Percentiles rank a stretch among this genome's conserved stretches.
phyloP scores from a whole-genome alignment of 2,113 vertebrate species.

The Clupea harengus region DNA sequence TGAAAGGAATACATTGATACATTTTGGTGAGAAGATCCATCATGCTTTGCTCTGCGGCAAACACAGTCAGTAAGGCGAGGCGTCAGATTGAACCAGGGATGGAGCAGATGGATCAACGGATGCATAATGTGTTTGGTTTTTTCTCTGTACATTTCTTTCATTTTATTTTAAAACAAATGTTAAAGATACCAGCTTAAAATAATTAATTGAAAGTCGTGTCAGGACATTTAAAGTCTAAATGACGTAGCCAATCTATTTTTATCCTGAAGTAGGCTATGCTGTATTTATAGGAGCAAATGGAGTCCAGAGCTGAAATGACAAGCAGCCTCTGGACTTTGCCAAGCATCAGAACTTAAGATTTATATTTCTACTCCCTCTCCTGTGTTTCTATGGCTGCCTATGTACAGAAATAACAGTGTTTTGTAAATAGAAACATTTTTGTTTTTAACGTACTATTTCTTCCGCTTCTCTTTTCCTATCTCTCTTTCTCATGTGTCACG shows the following conservation, averaged over 20 bases:
- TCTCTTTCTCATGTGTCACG: conserved; percentile 43
- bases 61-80: neutral
- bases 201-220: neutral
- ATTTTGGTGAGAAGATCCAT: neutral
- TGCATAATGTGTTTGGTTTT: neutral
- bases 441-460: neutral
- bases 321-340: neutral
- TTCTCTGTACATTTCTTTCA: neutral
- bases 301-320: neutral
- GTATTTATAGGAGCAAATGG: neutral
- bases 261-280: neutral
- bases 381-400: conserved; percentile 58
- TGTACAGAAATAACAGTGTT: conserved; percentile 9
- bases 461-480: neutral
- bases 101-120: neutral
- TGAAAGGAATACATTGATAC: neutral
- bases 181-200: neutral
- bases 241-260: neutral
- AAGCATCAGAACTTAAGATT: neutral
- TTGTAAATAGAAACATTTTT: conserved; percentile 12
- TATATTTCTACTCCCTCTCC: conserved; percentile 41
- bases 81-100: neutral
- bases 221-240: neutral
- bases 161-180: neutral
- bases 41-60: neutral